Base-by-base conservation (phyloP, 2,113 vertebrate genomes). In the Pseudopipra pipra region DNA sequence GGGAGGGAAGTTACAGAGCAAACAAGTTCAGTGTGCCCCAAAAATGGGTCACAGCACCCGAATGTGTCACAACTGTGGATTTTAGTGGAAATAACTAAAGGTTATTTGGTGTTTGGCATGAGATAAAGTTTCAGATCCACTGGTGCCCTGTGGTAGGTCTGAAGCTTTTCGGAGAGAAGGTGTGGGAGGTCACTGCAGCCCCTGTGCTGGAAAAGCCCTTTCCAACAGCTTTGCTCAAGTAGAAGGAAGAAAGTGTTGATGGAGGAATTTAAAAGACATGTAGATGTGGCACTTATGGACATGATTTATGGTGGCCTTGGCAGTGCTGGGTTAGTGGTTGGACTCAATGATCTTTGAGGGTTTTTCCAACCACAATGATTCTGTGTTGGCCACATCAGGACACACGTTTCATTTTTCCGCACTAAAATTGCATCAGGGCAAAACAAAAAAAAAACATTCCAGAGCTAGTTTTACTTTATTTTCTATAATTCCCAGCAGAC, bases 211-310 rank as follows among this genome's bases (percentile, higher is more conserved):
- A 52, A 52, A 52, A 52, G 14, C 25, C 22, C 46, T 52, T 39
- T 28, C 54, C 54, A 24, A 18, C 5, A 10, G 25, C 20, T 76
- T 56, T 44, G 43, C 51, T 71, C 22, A 71, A 35, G 23, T 1
- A 55, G 37, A 58, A 61, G 8, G 28, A 68, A 43, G 23, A 15
- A 7, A 43, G 17, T 0, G 0, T 22, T 2, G 3, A n/a, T 30
- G n/a, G 51, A 66, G 51, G n/a, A 24, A 24, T 47, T 56, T n/a
- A 13, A 41, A 20, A n/a, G 14, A 30, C 3, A 3, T 1, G 5
- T 20, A 7, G 43, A 17, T 58, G 52, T 20, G 83, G 35, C 43
- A n/a, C 16, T 16, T 35, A 11, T 37, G 20, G 83, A 37, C 15
- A 30, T 30, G 30, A 25, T 13, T 75, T 58, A 30, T 24, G 24